Evolutionary conservation across 1,140 invertebrate genomes (phyloP).

Genomic region (Holcopasites calliopsidis): DNA sequence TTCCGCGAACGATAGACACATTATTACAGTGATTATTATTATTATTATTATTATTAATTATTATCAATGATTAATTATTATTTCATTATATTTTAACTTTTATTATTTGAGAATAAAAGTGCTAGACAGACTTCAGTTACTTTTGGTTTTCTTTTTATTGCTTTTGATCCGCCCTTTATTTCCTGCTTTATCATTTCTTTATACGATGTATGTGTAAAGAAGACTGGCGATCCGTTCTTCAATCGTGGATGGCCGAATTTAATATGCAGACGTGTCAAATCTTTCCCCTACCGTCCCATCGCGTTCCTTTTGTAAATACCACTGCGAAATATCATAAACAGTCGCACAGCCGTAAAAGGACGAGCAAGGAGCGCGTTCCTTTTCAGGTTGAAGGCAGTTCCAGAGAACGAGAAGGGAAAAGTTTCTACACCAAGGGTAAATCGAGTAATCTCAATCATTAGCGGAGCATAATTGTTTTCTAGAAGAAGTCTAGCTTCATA

Average conservation of each 20-base stretch:
- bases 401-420: neutral
- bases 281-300: conserved; percentile 55
- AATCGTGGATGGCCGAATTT: neutral
- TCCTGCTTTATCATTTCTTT: neutral
- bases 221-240: too few relatives aligned
- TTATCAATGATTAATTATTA: conserved; percentile 74
- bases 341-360: too few relatives aligned
- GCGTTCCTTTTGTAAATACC: conserved; percentile 50
- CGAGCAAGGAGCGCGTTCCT: too few relatives aligned
- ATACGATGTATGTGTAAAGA: neutral
- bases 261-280: neutral
- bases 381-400: neutral
- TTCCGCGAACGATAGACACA: conserved; percentile 17
- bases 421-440: conserved; percentile 4
- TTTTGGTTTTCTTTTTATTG: conserved; percentile 60
- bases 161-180: conserved; percentile 52
- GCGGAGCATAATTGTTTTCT: conserved; percentile 36
- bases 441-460: conserved; percentile 36
- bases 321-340: neutral
- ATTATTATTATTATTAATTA: conserved; percentile 59
- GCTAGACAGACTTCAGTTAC: conserved; percentile 72
- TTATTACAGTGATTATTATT: conserved; percentile 49
- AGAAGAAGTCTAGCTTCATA: conserved; percentile 51
- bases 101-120: conserved; percentile 78
- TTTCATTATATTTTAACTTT: conserved; percentile 77